phyloP scores from a whole-genome alignment of 23 tunicate species.

The Halocynthia aurantium region DNA sequence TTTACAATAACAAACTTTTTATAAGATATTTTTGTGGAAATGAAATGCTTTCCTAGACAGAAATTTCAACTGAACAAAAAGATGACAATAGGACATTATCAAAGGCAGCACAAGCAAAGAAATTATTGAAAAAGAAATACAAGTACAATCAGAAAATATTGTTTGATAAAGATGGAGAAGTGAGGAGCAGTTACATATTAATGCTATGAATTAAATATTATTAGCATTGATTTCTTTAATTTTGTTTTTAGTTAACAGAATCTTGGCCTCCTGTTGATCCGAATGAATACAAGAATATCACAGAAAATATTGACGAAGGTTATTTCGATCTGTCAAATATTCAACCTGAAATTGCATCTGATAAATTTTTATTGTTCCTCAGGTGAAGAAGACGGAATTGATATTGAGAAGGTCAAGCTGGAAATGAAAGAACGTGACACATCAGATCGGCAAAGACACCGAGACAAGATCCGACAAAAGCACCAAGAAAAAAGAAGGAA shows the following conservation, averaged over 20 bases:
- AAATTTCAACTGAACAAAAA: neutral
- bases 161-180: slow-evolving; percentile 56
- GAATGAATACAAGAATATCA: neutral
- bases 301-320: too few species aligned
- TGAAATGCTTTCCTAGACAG: neutral
- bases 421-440: slow-evolving; percentile 56
- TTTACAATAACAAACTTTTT: too few species aligned
- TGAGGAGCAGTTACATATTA: neutral
- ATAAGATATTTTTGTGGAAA: too few species aligned
- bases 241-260: neutral
- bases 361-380: neutral
- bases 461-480: slow-evolving; percentile 21
- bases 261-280: slow-evolving; percentile 30
- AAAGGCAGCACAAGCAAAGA: slow-evolving; percentile 30
- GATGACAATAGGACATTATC: slow-evolving; percentile 13
- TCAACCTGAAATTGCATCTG: too few species aligned
- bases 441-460: slow-evolving; percentile 39
- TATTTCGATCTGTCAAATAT: too few species aligned
- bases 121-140: slow-evolving; percentile 31
- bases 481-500: slow-evolving; percentile 30
- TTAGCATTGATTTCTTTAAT: neutral
- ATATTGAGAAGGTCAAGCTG: slow-evolving; percentile 35
- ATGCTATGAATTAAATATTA: too few species aligned
- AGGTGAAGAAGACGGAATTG: slow-evolving; percentile 19
- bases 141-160: slow-evolving; percentile 34